Conservation (phyloP, 2,113 vertebrate genomes). For the Calyptommatus sinebrachiatus region DNA sequence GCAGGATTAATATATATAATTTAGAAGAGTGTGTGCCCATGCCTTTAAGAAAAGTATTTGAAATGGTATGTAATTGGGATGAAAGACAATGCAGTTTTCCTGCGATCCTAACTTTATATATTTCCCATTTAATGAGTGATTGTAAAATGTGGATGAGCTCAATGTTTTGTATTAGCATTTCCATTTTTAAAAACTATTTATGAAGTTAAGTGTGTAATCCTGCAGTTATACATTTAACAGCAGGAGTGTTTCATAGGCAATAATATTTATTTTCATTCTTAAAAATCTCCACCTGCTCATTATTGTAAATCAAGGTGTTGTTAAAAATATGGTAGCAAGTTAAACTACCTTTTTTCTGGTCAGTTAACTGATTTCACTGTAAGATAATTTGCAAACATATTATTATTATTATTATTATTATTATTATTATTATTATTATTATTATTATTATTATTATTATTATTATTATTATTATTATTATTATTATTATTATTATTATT, state of each 20-base stretch:
- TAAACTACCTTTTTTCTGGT: neutral
- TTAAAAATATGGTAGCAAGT: neutral
- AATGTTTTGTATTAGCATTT: constrained; percentile 42
- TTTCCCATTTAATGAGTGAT: constrained; percentile 44
- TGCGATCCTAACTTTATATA: constrained; percentile 30
- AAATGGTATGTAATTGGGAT: constrained; percentile 48
- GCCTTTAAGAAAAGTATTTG: constrained; percentile 36
- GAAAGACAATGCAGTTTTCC: constrained; percentile 18
- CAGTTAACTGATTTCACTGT: constrained; percentile 34
- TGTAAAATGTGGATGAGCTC: constrained; percentile 32
- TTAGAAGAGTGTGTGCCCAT: neutral
- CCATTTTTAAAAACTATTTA: neutral
- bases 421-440: constrained; percentile 39
- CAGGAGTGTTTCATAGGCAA: neutral
- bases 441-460: constrained; percentile 18
- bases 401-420: constrained; percentile 37
- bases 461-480: constrained; percentile 21
- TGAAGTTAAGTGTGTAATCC: neutral
- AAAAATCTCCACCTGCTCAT: constrained; percentile 18
- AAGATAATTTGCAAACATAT: constrained; percentile 25
- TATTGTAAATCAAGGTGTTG: constrained; percentile 11
- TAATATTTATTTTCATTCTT: neutral
- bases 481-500: constrained; percentile 17
- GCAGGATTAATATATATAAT: constrained; percentile 62
- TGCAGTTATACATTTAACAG: constrained; percentile 9